A percentile compares a stretch with the other conserved stretches of the same genome.
Evolutionary conservation across 2,888 invertebrate species (phyloP).

Genomic region (Parnassius glacialis): DNA sequence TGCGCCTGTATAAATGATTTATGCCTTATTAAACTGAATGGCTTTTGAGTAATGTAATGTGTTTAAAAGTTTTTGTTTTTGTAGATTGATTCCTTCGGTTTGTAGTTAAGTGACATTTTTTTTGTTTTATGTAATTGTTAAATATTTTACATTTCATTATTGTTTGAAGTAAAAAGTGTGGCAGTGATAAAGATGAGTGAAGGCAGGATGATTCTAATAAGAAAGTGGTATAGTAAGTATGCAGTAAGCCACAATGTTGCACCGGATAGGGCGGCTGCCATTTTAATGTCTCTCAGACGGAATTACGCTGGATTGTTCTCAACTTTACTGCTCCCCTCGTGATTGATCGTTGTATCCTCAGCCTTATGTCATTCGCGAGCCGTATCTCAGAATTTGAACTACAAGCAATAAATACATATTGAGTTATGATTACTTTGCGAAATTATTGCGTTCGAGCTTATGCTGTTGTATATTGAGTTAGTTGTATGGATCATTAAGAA

Average conservation of each 20-base stretch:
- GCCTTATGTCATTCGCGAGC: conserved; percentile 77
- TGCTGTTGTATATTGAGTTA: conserved; percentile 28
- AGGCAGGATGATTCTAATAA: conserved; percentile 50
- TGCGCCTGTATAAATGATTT: conserved; percentile 72
- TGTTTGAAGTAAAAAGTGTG: conserved; percentile 23
- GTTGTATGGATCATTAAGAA: conserved; percentile 20
- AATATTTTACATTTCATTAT: conserved; percentile 33
- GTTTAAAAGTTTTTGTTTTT: conserved; percentile 34
- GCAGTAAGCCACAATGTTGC: conserved; percentile 69
- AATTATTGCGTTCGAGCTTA: conserved; percentile 52
- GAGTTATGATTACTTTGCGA: conserved; percentile 66
- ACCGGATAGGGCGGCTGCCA: conserved; percentile 79
- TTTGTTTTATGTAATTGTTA: not conserved
- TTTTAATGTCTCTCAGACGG: conserved; percentile 80
- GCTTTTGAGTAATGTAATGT: conserved; percentile 45
- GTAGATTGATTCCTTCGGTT: conserved; percentile 9
- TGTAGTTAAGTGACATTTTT: not conserved
- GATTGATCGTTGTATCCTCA: conserved; percentile 79
- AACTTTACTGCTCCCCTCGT: conserved; percentile 74
- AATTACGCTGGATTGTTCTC: conserved; percentile 81
- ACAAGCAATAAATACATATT: conserved; percentile 72
- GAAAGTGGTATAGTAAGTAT: conserved; percentile 49
- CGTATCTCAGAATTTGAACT: conserved; percentile 72
- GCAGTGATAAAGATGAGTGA: conserved; percentile 34
- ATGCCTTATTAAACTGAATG: conserved; percentile 61